phyloP scores from a whole-genome alignment of 1,140 invertebrate species.

The Drosophila tropicalis region DNA sequence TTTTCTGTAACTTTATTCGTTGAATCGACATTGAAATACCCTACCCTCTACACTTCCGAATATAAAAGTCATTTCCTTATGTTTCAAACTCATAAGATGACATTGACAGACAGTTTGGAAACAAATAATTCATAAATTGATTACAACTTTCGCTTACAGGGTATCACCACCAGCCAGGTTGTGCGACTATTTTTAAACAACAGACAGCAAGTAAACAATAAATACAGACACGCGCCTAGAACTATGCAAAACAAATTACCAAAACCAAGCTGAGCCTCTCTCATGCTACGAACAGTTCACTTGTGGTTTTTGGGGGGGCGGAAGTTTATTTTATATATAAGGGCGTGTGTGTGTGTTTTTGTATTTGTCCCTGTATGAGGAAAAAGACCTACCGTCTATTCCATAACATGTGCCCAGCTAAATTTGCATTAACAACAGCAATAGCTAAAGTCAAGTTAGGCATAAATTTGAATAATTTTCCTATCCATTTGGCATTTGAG shows the following conservation, averaged over 20 bases:
- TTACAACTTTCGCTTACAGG: not conserved
- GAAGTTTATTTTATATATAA: not conserved
- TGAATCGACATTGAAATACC: not conserved
- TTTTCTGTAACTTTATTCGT: not conserved
- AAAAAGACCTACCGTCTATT: not conserved
- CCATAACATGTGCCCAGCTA: conserved; percentile 13
- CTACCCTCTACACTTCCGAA: not conserved
- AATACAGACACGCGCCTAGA: conserved; percentile 26
- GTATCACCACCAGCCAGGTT: not conserved
- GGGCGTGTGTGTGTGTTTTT: not conserved
- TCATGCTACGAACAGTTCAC: not conserved
- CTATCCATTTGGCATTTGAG: conserved; percentile 15
- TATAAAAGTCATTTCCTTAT: not conserved
- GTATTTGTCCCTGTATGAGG: not conserved
- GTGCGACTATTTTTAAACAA: conserved; percentile 12
- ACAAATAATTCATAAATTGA: not conserved
- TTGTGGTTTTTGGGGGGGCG: not conserved
- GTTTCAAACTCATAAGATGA: too few relatives aligned
- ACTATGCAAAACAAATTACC: conserved; percentile 26
- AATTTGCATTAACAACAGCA: conserved; percentile 16
- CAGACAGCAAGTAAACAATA: conserved; percentile 22
- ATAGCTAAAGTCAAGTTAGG: conserved; percentile 14
- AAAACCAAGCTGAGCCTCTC: not conserved
- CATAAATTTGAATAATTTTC: conserved; percentile 19
- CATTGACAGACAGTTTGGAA: too few relatives aligned